A percentile compares a stretch with the other conserved stretches of the same genome.
Evolutionary conservation across 2,888 invertebrate species (phyloP).

Genomic region (Netelia melanura): DNA sequence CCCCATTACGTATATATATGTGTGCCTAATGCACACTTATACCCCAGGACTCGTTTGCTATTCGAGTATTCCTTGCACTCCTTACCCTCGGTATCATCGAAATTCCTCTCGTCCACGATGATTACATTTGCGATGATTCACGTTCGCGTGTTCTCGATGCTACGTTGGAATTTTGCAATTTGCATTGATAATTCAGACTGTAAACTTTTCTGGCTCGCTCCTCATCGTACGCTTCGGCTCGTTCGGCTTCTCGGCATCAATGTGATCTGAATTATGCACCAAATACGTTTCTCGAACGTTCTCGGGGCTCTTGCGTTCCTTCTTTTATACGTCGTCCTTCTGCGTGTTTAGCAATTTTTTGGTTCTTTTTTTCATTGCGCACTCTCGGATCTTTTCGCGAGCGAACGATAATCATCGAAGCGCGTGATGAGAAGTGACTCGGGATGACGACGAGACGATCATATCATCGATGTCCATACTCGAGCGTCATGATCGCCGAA

Average conservation of each 20-base stretch:
- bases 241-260: not conserved
- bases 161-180: constrained; percentile 61
- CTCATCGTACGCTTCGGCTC: not conserved
- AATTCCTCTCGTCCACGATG: constrained; percentile 60
- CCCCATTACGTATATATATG: not conserved
- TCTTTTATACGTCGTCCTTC: not conserved
- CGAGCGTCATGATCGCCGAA: constrained; percentile 49
- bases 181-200: constrained; percentile 49
- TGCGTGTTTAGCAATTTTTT: not conserved
- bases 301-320: not conserved
- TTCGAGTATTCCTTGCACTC: constrained; percentile 25
- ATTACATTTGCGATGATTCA: constrained; percentile 60
- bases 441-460: constrained; percentile 56
- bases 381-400: not conserved
- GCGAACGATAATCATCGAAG: constrained; percentile 52
- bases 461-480: constrained; percentile 18
- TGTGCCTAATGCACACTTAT: constrained; percentile 6
- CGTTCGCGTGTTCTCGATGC: constrained; percentile 46
- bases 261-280: constrained; percentile 17
- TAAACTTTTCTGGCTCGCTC: not conserved
- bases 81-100: constrained; percentile 29
- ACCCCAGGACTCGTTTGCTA: constrained; percentile 2
- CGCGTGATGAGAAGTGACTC: constrained; percentile 65
- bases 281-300: not conserved
- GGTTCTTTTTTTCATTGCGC: not conserved